phyloP scores from a whole-genome alignment of 2,113 vertebrate genomes.

The Myotis brandtii region DNA sequence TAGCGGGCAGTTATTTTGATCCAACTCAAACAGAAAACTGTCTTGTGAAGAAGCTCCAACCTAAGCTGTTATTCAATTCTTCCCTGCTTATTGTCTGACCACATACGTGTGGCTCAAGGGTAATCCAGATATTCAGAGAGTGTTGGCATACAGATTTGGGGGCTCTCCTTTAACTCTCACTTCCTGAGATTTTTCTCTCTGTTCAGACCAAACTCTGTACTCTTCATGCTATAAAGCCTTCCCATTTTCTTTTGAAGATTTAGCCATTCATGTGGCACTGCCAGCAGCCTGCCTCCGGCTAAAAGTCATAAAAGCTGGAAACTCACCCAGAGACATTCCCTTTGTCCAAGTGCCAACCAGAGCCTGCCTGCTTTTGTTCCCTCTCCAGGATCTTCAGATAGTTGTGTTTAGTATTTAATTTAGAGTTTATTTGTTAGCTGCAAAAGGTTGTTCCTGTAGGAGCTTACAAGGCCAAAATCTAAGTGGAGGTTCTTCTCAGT shows the following conservation, averaged over 20 bases:
- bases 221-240: neutral
- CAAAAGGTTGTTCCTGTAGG: neutral
- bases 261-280: neutral
- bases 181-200: neutral
- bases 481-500: neutral
- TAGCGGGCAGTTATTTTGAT: neutral
- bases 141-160: neutral
- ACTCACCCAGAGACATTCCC: neutral
- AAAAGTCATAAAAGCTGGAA: neutral
- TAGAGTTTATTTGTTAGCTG: neutral
- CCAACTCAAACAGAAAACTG: neutral
- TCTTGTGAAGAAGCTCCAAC: neutral
- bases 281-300: neutral
- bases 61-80: neutral
- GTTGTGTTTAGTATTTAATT: neutral
- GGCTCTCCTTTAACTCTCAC: neutral
- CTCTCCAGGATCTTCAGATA: neutral
- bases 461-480: neutral
- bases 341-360: neutral
- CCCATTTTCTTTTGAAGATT: neutral
- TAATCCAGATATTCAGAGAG: neutral
- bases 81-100: neutral
- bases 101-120: neutral
- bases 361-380: neutral
- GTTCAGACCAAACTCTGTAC: neutral